Evolutionary conservation across 1,140 invertebrate species (phyloP).

Genomic region (Pararge aegeria): DNA sequence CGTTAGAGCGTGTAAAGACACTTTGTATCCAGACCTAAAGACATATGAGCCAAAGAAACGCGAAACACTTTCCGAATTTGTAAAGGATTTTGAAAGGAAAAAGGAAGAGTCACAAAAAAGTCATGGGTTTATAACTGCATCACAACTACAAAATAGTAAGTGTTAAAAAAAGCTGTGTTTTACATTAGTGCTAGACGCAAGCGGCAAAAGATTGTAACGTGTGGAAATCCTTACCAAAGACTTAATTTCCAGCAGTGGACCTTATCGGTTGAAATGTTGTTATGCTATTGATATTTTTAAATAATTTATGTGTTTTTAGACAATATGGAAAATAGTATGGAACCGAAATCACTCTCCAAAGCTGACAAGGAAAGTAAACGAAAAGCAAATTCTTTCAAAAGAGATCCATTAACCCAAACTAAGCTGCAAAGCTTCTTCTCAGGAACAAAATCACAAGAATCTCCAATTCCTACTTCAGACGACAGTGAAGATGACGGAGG

Average conservation of each 20-base stretch:
- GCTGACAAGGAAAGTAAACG: constrained; percentile 64
- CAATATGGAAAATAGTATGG: constrained; percentile 41
- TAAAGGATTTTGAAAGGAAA: constrained; percentile 56
- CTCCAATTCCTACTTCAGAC: constrained; percentile 31
- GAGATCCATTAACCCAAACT: constrained; percentile 64
- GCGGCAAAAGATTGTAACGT: too few species aligned
- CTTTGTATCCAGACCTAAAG: constrained; percentile 54
- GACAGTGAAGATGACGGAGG: constrained; percentile 53
- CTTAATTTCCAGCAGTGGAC: too few species aligned
- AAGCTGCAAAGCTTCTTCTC: constrained; percentile 60
- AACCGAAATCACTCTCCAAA: constrained; percentile 49
- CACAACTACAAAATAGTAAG: constrained; percentile 55
- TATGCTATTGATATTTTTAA: not conserved
- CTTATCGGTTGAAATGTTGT: too few species aligned
- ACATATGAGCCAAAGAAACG: constrained; percentile 51
- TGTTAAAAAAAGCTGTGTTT: too few species aligned
- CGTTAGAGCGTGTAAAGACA: constrained; percentile 53
- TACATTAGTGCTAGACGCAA: too few species aligned
- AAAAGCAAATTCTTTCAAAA: constrained; percentile 69
- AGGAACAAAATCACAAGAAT: constrained; percentile 40
- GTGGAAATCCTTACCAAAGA: too few species aligned
- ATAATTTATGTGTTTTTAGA: constrained; percentile 33
- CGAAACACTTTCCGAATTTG: constrained; percentile 54
- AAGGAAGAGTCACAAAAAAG: constrained; percentile 33
- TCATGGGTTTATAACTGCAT: constrained; percentile 56